phyloP scores from a whole-genome alignment of 2,888 invertebrate genomes.

The Apamea crenata region DNA sequence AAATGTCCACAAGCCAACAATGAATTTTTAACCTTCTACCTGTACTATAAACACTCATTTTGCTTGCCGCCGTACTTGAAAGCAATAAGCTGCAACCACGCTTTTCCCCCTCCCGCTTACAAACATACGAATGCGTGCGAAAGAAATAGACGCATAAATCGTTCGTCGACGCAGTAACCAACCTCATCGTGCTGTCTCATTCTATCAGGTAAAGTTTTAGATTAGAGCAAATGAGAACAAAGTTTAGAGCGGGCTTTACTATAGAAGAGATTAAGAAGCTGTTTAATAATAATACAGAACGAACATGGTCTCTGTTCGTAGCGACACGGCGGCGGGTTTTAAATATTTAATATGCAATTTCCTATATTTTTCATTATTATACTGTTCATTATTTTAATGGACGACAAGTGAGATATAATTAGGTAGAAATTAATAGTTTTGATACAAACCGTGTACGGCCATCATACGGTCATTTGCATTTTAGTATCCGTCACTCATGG shows the following conservation, averaged over 20 bases:
- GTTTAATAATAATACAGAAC: constrained; percentile 88
- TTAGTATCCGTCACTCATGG: constrained; percentile 62
- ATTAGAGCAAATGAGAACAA: constrained; percentile 76
- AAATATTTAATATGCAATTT: constrained; percentile 90
- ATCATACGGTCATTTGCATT: constrained; percentile 71
- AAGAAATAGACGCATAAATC: constrained; percentile 78
- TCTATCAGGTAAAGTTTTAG: constrained; percentile 71
- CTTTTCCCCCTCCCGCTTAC: constrained; percentile 82
- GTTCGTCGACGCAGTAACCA: constrained; percentile 65
- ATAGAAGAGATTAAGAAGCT: constrained; percentile 87
- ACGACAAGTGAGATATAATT: constrained; percentile 81
- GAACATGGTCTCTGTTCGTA: constrained; percentile 87
- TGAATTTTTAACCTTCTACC: constrained; percentile 61
- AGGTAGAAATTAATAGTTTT: constrained; percentile 79
- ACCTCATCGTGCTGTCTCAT: constrained; percentile 71
- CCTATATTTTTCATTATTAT: constrained; percentile 84
- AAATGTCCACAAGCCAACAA: constrained; percentile 69
- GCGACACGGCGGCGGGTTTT: constrained; percentile 83
- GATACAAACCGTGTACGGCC: constrained; percentile 68
- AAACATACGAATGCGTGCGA: constrained; percentile 76
- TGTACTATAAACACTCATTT: constrained; percentile 51
- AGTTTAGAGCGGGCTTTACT: constrained; percentile 69
- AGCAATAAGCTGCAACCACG: constrained; percentile 80
- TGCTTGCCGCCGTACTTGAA: constrained; percentile 43
- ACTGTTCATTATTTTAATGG: constrained; percentile 81